Evolutionary conservation across 1,140 invertebrate species (phyloP).

Genomic region (Brachionus plicatilis): DNA sequence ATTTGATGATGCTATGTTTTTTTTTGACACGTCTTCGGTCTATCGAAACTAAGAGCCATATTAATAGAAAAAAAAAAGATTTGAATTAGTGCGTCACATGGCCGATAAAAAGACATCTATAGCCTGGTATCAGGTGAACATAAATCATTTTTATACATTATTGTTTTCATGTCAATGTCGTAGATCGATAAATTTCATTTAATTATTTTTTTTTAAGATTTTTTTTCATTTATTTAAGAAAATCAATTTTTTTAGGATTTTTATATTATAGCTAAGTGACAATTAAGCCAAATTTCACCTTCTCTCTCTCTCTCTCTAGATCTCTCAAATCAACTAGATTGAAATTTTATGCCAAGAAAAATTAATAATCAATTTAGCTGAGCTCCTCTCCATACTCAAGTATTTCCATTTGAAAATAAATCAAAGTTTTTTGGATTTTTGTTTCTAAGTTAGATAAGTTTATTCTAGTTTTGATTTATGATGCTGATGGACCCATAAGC

Average conservation of each 20-base stretch:
- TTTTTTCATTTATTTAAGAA: slow-evolving; percentile 2
- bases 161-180: neutral
- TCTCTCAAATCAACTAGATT: neutral
- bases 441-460: neutral
- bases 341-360: neutral
- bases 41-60: neutral
- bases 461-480: neutral
- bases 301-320: neutral
- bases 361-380: neutral
- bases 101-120: neutral
- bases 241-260: neutral
- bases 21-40: neutral
- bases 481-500: neutral
- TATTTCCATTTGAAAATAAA: neutral
- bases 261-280: neutral
- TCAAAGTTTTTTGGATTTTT: neutral
- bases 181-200: neutral
- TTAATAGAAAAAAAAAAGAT: neutral
- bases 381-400: neutral
- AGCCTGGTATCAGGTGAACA: neutral
- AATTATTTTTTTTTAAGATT: neutral
- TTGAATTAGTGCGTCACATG: neutral
- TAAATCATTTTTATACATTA: neutral
- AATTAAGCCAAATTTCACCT: neutral
- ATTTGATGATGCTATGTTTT: neutral